These are phyloP conservation scores for Lagodon rhomboides DNA, from an alignment of 2,797 vertebrate genomes.

Conservation along the genomic window DNA sequence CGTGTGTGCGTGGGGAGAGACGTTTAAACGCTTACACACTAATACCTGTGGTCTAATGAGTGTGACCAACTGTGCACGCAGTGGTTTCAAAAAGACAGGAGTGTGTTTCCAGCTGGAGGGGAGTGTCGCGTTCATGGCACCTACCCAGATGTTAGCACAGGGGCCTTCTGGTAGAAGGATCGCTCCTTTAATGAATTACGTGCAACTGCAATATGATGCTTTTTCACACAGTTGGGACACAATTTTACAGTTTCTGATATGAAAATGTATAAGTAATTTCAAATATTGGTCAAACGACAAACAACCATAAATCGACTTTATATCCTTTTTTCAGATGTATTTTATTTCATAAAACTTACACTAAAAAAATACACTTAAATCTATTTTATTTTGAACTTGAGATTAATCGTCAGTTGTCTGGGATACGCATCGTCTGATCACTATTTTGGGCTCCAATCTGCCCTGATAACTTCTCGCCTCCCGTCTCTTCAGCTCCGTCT, in stretches of 20 bases:
- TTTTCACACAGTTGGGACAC: neutral
- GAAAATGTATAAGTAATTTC: neutral
- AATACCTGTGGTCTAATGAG: slow-evolving; percentile 34
- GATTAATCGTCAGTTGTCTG: too few species aligned
- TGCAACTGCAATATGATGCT: neutral
- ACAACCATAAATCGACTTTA: neutral
- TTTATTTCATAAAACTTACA: neutral
- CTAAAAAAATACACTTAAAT: neutral
- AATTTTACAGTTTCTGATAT: neutral
- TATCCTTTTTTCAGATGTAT: neutral
- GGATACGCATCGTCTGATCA: neutral
- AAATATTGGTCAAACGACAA: neutral
- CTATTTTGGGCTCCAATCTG: neutral
- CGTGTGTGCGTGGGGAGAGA: neutral
- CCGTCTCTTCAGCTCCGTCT: neutral
- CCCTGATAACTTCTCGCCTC: neutral
- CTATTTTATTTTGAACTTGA: neutral
- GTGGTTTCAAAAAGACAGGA: slow-evolving; percentile 21
- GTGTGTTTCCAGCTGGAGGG: slow-evolving; percentile 42
- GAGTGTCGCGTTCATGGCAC: slow-evolving; percentile 29
- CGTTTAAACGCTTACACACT: slow-evolving; percentile 11
- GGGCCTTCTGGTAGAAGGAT: slow-evolving; percentile 6
- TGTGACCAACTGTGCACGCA: slow-evolving; percentile 2
- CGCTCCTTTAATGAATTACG: neutral
- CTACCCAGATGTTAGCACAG: slow-evolving; percentile 40